Conservation (phyloP, 2,797 vertebrate genomes). For the Cynodonichthys magdalenae region DNA sequence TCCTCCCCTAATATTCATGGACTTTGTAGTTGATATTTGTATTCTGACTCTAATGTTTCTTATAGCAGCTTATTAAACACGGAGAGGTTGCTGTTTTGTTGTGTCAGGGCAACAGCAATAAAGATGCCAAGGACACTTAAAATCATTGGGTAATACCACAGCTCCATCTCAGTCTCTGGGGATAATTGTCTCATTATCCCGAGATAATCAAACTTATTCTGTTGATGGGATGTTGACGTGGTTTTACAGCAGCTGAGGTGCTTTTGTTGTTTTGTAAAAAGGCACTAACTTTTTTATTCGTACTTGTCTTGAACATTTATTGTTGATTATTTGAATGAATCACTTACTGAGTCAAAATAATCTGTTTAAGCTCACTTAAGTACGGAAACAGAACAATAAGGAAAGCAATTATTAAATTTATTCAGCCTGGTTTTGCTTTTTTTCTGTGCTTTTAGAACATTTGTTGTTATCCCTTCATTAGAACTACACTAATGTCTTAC, state of each 20-base stretch:
- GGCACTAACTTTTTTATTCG: not conserved
- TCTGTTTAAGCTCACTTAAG: too few species aligned
- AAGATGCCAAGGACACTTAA: not conserved
- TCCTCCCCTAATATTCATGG: not conserved
- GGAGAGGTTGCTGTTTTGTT: not conserved
- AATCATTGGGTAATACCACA: not conserved
- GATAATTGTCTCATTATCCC: conserved; percentile 11
- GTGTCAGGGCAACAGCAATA: not conserved
- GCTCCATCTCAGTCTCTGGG: not conserved
- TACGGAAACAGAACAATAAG: too few species aligned
- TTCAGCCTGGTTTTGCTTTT: too few species aligned
- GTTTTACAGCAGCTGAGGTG: not conserved
- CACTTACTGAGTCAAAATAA: too few species aligned
- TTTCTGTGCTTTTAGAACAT: too few species aligned
- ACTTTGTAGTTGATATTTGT: not conserved
- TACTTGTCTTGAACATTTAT: not conserved
- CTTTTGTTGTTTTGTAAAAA: not conserved
- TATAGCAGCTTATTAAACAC: not conserved
- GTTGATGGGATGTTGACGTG: not conserved
- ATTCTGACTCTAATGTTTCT: not conserved
- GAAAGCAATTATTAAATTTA: too few species aligned
- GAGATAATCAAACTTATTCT: not conserved
- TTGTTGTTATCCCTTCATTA: too few species aligned
- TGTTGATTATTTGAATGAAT: too few species aligned
- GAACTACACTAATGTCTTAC: too few species aligned